Conservation (phyloP, 1,140 invertebrate species). For the Drosophila tristis region DNA sequence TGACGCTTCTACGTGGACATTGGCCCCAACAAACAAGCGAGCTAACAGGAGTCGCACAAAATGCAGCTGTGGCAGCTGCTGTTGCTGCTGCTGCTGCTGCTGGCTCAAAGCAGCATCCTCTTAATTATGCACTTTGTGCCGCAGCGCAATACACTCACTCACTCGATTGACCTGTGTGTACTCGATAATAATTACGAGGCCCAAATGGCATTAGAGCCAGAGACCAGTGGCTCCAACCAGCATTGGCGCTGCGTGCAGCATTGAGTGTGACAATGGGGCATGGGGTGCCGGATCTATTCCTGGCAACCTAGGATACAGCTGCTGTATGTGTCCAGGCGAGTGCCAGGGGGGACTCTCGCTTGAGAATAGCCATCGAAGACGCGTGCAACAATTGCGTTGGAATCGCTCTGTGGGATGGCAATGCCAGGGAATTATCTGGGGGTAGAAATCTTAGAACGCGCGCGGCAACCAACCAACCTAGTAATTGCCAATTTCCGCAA, state of each 20-base stretch:
- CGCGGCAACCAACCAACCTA: conserved; percentile 3
- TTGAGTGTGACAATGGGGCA: too few species aligned
- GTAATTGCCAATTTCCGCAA: conserved; percentile 68
- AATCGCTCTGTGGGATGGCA: too few species aligned
- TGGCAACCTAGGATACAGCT: too few species aligned
- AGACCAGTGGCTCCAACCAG: too few species aligned
- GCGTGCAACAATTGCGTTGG: too few species aligned
- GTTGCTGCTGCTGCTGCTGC: not conserved
- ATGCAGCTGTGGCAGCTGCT: not conserved
- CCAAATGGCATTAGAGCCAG: conserved; percentile 49
- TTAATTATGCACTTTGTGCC: conserved; percentile 66
- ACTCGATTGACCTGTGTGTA: conserved; percentile 38
- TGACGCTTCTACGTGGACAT: not conserved
- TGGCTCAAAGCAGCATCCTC: conserved; percentile 25
- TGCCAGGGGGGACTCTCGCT: too few species aligned
- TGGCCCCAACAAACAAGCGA: conserved; percentile 33
- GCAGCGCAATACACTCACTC: not conserved
- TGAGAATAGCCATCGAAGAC: too few species aligned
- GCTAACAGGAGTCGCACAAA: conserved; percentile 8
- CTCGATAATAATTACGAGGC: conserved; percentile 50
- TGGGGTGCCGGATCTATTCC: too few species aligned
- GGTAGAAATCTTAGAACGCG: not conserved
- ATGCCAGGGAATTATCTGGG: too few species aligned
- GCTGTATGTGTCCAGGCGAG: too few species aligned
- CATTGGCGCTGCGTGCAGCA: too few species aligned